Percentiles rank a stretch among this genome's conserved stretches.
Conservation (phyloP, 2,888 invertebrate species). For the Pegoplata infirma region DNA sequence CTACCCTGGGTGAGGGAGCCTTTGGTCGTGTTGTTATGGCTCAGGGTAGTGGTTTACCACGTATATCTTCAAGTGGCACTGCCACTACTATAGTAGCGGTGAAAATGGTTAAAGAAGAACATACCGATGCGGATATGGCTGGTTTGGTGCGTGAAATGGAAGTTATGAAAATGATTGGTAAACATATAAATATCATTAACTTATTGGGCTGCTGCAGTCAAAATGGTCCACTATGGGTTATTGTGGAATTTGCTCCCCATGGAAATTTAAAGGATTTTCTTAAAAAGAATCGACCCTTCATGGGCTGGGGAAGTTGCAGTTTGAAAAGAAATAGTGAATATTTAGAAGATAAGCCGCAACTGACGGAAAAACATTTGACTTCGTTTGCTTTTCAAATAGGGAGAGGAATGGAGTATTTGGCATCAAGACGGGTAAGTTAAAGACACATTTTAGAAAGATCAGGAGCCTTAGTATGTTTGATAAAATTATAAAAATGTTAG, state of each 20-base stretch:
- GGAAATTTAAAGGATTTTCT: conserved; percentile 97
- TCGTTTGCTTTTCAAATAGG: conserved; percentile 98
- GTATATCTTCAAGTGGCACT: conserved; percentile 52
- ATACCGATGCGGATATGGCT: conserved; percentile 98
- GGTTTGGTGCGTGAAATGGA: conserved; percentile 99
- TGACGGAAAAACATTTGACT: conserved; percentile 95
- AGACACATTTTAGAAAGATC: neutral
- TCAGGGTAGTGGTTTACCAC: conserved; percentile 83
- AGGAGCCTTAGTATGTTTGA: neutral
- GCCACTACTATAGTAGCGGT: conserved; percentile 91
- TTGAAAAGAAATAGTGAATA: conserved; percentile 69
- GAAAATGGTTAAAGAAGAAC: conserved; percentile 99
- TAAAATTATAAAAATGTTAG: neutral
- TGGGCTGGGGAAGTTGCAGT: conserved; percentile 66
- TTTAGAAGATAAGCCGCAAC: conserved; percentile 67
- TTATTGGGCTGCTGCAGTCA: conserved; percentile 97
- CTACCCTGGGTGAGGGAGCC: conserved; percentile 97
- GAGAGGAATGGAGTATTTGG: conserved; percentile 98
- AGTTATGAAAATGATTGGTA: conserved; percentile 99
- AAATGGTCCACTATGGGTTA: conserved; percentile 91
- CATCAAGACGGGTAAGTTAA: conserved; percentile 85
- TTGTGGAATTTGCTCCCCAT: conserved; percentile 92
- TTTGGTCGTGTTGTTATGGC: conserved; percentile 97
- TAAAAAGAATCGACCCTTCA: conserved; percentile 83
- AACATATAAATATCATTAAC: conserved; percentile 98